These are phyloP conservation scores for Dicyema japonicum DNA, from an alignment of 1,140 invertebrate species.

Conservation along the genomic window DNA sequence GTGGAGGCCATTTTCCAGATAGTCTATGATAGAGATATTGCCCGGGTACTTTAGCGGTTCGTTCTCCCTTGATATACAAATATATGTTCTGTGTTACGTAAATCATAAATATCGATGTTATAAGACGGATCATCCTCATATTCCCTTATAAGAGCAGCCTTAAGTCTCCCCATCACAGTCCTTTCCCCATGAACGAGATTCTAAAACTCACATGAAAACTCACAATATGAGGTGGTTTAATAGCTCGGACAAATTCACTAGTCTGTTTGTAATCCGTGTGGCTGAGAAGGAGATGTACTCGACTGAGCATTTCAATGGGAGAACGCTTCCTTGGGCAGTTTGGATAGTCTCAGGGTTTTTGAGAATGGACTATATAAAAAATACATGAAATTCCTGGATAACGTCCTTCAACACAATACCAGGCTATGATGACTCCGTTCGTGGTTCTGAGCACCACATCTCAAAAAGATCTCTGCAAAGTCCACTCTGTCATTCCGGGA, in stretches of 20 bases:
- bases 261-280: constrained; percentile 97
- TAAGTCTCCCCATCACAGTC: constrained; percentile 82
- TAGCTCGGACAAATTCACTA: constrained; percentile 61
- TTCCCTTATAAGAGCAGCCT: constrained; percentile 60
- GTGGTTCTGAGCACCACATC: constrained; percentile 79
- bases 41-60: constrained; percentile 85
- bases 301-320: constrained; percentile 60
- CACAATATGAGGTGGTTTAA: constrained; percentile 74
- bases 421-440: constrained; percentile 87
- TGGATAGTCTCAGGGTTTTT: no score
- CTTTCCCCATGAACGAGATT: constrained; percentile 85
- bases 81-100: constrained; percentile 70
- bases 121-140: constrained; percentile 50
- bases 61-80: constrained; percentile 73
- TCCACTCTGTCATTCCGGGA: constrained; percentile 98
- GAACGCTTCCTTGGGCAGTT: no score
- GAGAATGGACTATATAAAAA: no score
- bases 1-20: constrained; percentile 38
- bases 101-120: constrained; percentile 71
- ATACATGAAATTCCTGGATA: no score
- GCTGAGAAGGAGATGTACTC: constrained; percentile 98
- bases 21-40: constrained; percentile 44
- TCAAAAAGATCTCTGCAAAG: constrained; percentile 84
- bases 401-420: constrained; percentile 89
- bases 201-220: constrained; percentile 9